Conservation (phyloP, 2,888 invertebrate species). For the Imbricaverruca yamaguchii region DNA sequence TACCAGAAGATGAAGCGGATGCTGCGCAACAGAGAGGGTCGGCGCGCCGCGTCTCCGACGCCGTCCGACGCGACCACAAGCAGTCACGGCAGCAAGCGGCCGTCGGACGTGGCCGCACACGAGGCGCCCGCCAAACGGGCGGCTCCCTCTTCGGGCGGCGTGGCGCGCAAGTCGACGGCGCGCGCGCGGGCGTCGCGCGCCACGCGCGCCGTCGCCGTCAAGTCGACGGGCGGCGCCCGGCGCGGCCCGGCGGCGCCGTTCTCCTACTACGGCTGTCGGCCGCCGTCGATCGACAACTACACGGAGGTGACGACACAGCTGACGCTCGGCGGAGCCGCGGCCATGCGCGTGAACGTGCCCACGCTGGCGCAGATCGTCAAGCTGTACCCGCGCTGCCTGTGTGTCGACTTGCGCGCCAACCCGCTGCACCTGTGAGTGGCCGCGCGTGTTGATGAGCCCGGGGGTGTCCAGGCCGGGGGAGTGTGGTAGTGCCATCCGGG, state of each 20-base stretch:
- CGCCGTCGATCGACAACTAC: neutral
- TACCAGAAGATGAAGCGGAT: neutral
- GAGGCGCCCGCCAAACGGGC: no score
- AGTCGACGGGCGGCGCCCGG: neutral
- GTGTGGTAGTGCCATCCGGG: no score
- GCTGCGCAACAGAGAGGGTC: neutral
- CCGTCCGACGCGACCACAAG: neutral
- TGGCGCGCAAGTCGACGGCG: conserved; percentile 18
- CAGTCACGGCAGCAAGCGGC: neutral
- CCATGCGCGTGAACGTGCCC: conserved; percentile 14
- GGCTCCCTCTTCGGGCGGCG: neutral
- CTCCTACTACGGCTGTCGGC: conserved; percentile 1
- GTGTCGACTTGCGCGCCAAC: neutral
- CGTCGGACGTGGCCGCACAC: neutral
- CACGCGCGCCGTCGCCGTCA: neutral
- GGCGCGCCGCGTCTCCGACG: neutral
- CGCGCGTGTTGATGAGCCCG: no score
- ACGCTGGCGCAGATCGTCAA: conserved; percentile 20
- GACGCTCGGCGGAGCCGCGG: neutral
- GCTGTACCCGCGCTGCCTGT: neutral
- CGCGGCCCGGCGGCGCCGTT: neutral
- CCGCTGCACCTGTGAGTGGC: neutral
- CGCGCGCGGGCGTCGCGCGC: neutral
- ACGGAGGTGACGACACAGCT: conserved; percentile 12
- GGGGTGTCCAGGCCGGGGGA: no score